A percentile compares a stretch with the other conserved stretches of the same genome.
Conservation (phyloP, 2,888 invertebrate species). For the Scaptodrosophila latifasciaeformis region DNA sequence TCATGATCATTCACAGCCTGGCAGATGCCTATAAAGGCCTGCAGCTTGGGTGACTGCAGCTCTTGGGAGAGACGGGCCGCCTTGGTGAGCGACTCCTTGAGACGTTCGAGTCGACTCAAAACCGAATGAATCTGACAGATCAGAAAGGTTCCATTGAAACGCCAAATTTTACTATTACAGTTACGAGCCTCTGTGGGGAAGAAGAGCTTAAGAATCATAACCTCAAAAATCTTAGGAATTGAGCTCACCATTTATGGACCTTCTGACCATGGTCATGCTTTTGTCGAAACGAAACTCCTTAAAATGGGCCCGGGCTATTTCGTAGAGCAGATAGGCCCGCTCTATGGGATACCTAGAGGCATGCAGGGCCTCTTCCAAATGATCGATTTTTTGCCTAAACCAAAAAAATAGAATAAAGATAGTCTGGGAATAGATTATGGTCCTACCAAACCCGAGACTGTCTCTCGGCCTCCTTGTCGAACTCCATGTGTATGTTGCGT, state of each 20-base stretch:
- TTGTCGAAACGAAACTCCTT: constrained; percentile 55
- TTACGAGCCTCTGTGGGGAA: constrained; percentile 42
- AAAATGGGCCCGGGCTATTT: constrained; percentile 60
- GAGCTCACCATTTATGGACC: constrained; percentile 47
- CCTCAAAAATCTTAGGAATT: background rate
- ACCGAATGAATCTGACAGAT: constrained; percentile 63
- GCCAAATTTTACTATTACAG: constrained; percentile 61
- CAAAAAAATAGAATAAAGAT: background rate
- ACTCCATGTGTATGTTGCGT: constrained; percentile 31
- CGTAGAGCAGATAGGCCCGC: constrained; percentile 57
- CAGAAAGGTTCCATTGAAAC: constrained; percentile 56
- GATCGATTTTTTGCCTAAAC: constrained; percentile 49
- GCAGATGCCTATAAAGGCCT: constrained; percentile 51
- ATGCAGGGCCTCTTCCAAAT: constrained; percentile 52
- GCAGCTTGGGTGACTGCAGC: constrained; percentile 39
- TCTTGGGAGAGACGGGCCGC: constrained; percentile 40
- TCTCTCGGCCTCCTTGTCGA: constrained; percentile 16
- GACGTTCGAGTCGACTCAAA: constrained; percentile 57
- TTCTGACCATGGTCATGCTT: constrained; percentile 49
- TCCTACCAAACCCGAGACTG: constrained; percentile 14
- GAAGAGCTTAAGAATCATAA: too few relatives aligned
- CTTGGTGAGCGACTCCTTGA: constrained; percentile 51
- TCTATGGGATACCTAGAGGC: constrained; percentile 64
- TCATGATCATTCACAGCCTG: constrained; percentile 48
- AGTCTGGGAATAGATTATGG: background rate